These are phyloP conservation scores for Amyelois transitella DNA, from an alignment of 1,140 invertebrate species.

Conservation along the genomic window DNA sequence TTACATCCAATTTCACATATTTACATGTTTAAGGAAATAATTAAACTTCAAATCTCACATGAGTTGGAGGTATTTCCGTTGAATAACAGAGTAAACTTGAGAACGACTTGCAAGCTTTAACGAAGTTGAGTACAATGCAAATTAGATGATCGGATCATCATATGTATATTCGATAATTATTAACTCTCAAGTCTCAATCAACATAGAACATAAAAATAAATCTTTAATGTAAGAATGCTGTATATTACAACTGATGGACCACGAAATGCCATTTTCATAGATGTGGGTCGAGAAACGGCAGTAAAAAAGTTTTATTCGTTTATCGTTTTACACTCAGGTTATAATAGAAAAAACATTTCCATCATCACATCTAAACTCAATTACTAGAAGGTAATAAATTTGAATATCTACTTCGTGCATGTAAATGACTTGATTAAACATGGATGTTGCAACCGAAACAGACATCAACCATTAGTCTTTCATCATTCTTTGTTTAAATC, in stretches of 20 bases:
- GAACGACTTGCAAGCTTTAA: too few relatives aligned
- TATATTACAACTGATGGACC: neutral
- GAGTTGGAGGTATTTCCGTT: too few relatives aligned
- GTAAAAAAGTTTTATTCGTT: conserved; percentile 26
- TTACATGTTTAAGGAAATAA: too few relatives aligned
- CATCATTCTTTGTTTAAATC: conserved; percentile 65
- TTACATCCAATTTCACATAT: too few relatives aligned
- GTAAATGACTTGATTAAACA: conserved; percentile 64
- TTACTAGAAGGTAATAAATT: conserved; percentile 38
- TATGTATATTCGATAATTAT: too few relatives aligned
- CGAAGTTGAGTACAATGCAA: too few relatives aligned
- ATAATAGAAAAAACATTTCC: conserved; percentile 25
- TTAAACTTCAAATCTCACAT: too few relatives aligned
- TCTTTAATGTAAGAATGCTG: neutral
- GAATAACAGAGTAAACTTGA: too few relatives aligned
- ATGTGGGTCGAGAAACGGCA: neutral
- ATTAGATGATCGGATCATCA: too few relatives aligned
- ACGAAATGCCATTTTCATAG: neutral
- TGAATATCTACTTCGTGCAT: conserved; percentile 40
- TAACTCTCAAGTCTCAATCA: too few relatives aligned
- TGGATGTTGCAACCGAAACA: conserved; percentile 48
- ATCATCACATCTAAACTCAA: conserved; percentile 38
- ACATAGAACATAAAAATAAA: too few relatives aligned
- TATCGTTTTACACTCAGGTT: conserved; percentile 22
- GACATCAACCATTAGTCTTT: conserved; percentile 59